Evolutionary conservation across 2,888 invertebrate species (phyloP), one percentile per base, ranked within the genome.

Genomic region (Pherbina coryleti): DNA sequence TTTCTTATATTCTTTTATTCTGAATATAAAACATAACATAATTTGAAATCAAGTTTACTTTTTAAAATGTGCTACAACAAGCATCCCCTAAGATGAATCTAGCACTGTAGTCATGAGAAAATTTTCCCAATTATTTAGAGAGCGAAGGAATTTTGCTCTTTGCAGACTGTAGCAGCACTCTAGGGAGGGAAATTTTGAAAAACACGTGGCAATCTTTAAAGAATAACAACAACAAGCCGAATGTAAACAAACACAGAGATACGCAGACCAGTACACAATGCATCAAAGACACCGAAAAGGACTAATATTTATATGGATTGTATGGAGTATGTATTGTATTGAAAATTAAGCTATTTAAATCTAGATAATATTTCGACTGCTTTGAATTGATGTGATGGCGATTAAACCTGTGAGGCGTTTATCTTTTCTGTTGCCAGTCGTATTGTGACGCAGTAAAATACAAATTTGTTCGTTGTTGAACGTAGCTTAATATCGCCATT

Each of bases 211-310:
- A 57, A 11, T 25, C 72, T 19, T 60, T 49, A 60, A 51, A 37
- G 57, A 34, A 72, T 22, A 57, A 60, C 70, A 62, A 60, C 70
- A 62, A 49, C 76, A 79, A 67, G n/a, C 14, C 57, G 22, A 80
- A 81, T 79, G 79, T 80, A 80, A 80, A 80, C 80, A 80, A 78
- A 78, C 34, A 17, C 64, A 64, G 53, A 64, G 62, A 28, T 11
- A 70, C 44, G 14, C n/a, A 72, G 8, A 31, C 51, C 22, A 37
- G n/a, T 31, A 3, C 14, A 62, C 34, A 2, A 17, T 64, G 19
- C 1, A 55, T 19, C n/a, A 55, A 2, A 55, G 55, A 55, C 1
- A 5, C 14, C 5, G 34, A 64, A 64, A 64, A 31, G 3, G 17
- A 66, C 28, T 28, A n/a, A 66, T 25, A 7, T 64, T 49, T 67